phyloP scores from a whole-genome alignment of 2,113 vertebrate species.

The Aleadryas rufinucha region DNA sequence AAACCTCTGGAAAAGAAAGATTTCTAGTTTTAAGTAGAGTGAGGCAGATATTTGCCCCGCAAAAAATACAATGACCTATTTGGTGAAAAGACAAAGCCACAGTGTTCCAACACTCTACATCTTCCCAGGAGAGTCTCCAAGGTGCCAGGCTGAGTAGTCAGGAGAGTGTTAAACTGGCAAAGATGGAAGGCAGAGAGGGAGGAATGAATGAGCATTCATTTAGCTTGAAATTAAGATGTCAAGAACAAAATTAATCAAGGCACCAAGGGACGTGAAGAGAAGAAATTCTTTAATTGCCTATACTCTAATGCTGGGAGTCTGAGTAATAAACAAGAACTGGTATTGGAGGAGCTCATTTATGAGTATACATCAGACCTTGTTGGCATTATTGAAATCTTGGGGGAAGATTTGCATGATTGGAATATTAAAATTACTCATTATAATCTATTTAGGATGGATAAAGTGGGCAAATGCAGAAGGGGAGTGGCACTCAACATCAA shows the following conservation, averaged over 20 bases:
- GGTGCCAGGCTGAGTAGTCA: not conserved
- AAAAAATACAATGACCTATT: not conserved
- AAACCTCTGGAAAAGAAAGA: not conserved
- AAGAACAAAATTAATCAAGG: slow-evolving; percentile 69
- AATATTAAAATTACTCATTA: slow-evolving; percentile 63
- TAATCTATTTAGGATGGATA: slow-evolving; percentile 36
- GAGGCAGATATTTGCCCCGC: not conserved
- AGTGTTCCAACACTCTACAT: not conserved
- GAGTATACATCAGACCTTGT: slow-evolving; percentile 54
- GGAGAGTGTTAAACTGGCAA: slow-evolving; percentile 53
- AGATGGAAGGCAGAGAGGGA: slow-evolving; percentile 21
- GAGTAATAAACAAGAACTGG: slow-evolving; percentile 63
- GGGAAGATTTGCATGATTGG: slow-evolving; percentile 62
- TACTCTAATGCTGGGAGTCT: slow-evolving; percentile 54
- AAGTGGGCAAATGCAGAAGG: slow-evolving; percentile 55
- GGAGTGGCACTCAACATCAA: slow-evolving; percentile 36
- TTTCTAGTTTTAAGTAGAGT: not conserved
- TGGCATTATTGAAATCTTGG: slow-evolving; percentile 61
- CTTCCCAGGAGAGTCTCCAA: not conserved
- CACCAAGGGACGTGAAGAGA: slow-evolving; percentile 57
- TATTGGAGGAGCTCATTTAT: slow-evolving; percentile 64
- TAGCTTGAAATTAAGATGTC: slow-evolving; percentile 62
- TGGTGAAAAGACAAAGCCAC: not conserved
- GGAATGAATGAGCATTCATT: slow-evolving; percentile 46
- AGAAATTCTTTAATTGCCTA: slow-evolving; percentile 66